A percentile compares a stretch with the other conserved stretches of the same genome.
Conservation (phyloP, 2,888 invertebrate species). For the Ptycholaimellus sp. region DNA sequence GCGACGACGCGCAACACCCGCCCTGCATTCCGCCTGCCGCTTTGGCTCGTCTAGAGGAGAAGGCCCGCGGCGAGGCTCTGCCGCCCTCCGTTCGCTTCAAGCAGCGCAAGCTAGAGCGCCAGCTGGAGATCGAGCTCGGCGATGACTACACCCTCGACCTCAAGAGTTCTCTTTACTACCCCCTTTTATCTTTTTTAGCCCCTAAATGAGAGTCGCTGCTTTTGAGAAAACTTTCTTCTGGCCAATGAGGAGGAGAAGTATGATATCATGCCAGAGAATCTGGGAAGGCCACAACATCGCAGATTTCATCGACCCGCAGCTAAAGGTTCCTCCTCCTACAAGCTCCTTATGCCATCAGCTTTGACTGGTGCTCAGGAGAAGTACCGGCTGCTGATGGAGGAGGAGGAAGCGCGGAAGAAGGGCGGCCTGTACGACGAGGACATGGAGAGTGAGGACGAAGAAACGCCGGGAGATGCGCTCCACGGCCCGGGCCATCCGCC, state of each 20-base stretch:
- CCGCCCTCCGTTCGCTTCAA: background rate
- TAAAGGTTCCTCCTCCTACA: slow-evolving; percentile 38
- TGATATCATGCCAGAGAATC: slow-evolving; percentile 79
- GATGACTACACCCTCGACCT: slow-evolving; percentile 81
- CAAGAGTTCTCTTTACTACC: slow-evolving; percentile 43
- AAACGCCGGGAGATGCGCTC: slow-evolving; percentile 32
- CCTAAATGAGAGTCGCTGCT: too few relatives aligned
- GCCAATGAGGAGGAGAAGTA: slow-evolving; percentile 54
- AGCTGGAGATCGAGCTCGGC: slow-evolving; percentile 73
- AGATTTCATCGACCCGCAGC: slow-evolving; percentile 86
- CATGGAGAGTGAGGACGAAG: slow-evolving; percentile 62
- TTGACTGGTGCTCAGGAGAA: slow-evolving; percentile 35
- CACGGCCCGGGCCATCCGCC: slow-evolving; percentile 50
- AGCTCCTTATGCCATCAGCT: background rate
- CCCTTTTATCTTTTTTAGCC: too few relatives aligned
- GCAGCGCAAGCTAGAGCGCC: slow-evolving; percentile 41
- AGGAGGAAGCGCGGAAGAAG: slow-evolving; percentile 57
- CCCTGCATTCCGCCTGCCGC: slow-evolving; percentile 32
- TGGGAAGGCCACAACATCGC: slow-evolving; percentile 95
- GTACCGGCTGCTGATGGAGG: slow-evolving; percentile 61
- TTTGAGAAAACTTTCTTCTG: slow-evolving; percentile 56
- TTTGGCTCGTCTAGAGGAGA: too few relatives aligned
- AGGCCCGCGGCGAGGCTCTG: too few relatives aligned
- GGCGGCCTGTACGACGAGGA: slow-evolving; percentile 71
- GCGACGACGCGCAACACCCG: slow-evolving; percentile 48